Conservation (phyloP, 2,113 vertebrate species). For the Syngnathus scovelli region DNA sequence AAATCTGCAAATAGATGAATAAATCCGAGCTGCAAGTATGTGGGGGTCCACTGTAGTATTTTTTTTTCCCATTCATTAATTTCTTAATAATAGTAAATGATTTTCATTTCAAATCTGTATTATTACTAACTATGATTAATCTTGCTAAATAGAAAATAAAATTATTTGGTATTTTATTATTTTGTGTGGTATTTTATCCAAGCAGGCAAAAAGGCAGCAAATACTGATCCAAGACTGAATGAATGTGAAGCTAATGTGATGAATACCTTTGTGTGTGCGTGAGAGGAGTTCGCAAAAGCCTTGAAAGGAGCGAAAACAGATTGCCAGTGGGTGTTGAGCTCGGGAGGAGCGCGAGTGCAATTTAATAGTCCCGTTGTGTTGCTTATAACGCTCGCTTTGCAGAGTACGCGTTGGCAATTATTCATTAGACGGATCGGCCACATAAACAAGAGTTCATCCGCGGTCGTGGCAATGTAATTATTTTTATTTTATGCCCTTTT, state of each 20-base stretch:
- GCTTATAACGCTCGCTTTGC: neutral
- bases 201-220: neutral
- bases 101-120: too few species aligned
- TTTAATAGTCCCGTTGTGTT: neutral
- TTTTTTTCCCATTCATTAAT: too few species aligned
- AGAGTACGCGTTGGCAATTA: neutral
- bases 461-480: neutral
- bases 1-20: too few species aligned
- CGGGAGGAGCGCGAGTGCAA: neutral
- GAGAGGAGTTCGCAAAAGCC: slow-evolving; percentile 46
- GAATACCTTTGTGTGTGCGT: slow-evolving; percentile 29
- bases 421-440: neutral
- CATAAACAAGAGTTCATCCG: neutral
- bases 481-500: neutral
- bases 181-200: neutral
- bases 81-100: too few species aligned
- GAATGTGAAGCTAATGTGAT: slow-evolving; percentile 41
- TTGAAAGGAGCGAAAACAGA: slow-evolving; percentile 32
- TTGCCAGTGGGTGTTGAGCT: neutral
- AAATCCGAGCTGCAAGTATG: too few species aligned
- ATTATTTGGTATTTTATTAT: too few species aligned
- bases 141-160: too few species aligned
- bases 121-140: too few species aligned
- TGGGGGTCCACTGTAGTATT: too few species aligned
- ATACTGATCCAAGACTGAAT: slow-evolving; percentile 26